phyloP scores from a whole-genome alignment of 2,113 vertebrate species.

The Eulacestoma nigropectus region DNA sequence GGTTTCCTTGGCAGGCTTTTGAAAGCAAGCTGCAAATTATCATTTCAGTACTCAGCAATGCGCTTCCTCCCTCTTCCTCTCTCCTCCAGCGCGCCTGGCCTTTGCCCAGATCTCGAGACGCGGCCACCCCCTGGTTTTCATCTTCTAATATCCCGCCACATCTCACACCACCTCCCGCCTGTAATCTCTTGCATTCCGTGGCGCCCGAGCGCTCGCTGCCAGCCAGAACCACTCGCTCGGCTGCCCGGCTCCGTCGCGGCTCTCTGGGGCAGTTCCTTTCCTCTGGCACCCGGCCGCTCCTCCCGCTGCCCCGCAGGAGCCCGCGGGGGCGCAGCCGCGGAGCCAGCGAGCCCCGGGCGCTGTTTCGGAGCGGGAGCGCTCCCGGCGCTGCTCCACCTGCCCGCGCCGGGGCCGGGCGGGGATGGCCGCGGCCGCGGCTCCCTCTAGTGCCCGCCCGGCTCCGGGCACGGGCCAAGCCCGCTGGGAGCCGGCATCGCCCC shows the following conservation, averaged over 20 bases:
- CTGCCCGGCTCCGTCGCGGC: not conserved
- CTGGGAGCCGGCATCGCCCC: fast-evolving
- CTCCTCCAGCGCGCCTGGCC: not conserved
- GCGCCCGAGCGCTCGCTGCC: not conserved
- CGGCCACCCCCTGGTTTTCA: not conserved
- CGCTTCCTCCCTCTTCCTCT: not conserved
- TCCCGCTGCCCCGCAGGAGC: not conserved
- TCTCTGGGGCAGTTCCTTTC: not conserved
- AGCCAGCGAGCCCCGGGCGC: not conserved
- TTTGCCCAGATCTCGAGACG: not conserved
- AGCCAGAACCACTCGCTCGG: fast-evolving
- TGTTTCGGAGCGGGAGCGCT: fast-evolving
- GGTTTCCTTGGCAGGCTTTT: not conserved
- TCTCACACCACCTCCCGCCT: not conserved
- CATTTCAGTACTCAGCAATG: not conserved
- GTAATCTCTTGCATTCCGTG: fast-evolving
- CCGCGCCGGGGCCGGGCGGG: not conserved
- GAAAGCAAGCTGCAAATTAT: not conserved
- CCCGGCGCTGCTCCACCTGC: not conserved
- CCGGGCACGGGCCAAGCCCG: not conserved
- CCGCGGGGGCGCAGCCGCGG: no score
- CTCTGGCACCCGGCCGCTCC: not conserved
- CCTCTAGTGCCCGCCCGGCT: constrained; percentile 58
- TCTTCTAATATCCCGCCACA: not conserved
- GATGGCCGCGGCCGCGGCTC: constrained; percentile 31